Base-by-base conservation (phyloP, 2,113 vertebrate genomes). In the Lanius collurio region DNA sequence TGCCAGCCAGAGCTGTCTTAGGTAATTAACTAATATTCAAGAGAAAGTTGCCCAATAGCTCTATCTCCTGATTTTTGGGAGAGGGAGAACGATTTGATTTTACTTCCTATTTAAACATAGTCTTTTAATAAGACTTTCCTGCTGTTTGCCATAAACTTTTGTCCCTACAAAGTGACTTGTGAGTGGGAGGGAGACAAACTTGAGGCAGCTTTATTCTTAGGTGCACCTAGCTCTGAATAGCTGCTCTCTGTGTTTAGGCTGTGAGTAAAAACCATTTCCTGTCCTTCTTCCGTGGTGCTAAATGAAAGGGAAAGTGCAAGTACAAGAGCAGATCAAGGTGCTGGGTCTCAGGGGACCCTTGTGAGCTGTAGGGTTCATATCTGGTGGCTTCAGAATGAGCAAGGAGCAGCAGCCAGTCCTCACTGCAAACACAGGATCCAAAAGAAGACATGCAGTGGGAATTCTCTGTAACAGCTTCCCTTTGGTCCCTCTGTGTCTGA, bases 371-470 rank as follows among this genome's bases (percentile, higher is more conserved):
- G 53, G 21, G 10, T 42, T 93, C 28, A 5, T 4, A 4, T 14
- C 24, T 4, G 2, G 7, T 75, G 27, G n/a, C 42, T 42, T 89
- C 30, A 33, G 75, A 47, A 21, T 33, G 46, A 86, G 47, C 42
- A 42, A 31, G 31, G 44, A 35, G 22, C 31, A 83, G 47, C 41
- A 92, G 57, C 26, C 31, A 19, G 21, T 62, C 60, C 50, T 81
- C 5, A 1, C 13, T 30, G 17, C 28, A 57, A 83, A 30, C 1
- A 2, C 6, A 13, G 21, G 7, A 2, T 2, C 63, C 0, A 1
- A 46, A 69, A 50, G 47, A 26, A 86, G 31, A 10, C 21, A 4
- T 27, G 22, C 41, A n/a, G 4, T 23, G 31, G 47, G 39, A 88
- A 39, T 89, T 95, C 46, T 56, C 42, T 77, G 18, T 44, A 41